These are phyloP conservation scores for Taenioides sp. DNA, from an alignment of 2,797 vertebrate genomes.

Conservation along the genomic window DNA sequence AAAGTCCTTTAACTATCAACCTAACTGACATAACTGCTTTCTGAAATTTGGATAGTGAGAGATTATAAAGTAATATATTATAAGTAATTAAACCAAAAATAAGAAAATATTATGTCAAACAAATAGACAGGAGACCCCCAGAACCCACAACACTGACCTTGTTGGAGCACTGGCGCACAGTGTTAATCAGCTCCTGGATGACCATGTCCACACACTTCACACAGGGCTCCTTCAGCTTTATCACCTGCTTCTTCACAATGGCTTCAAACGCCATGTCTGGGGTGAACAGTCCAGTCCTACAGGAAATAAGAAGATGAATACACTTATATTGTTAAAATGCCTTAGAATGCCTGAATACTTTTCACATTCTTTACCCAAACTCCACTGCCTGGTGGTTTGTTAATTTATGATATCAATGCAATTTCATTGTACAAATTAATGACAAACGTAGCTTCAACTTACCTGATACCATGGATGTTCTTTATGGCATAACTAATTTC, in stretches of 20 bases:
- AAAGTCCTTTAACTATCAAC: neutral
- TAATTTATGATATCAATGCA: too few species aligned
- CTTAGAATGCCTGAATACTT: neutral
- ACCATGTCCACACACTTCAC: slow-evolving; percentile 96
- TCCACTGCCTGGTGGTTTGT: too few species aligned
- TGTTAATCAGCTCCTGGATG: slow-evolving; percentile 95
- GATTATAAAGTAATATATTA: neutral
- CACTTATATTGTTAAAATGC: neutral
- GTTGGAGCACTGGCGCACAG: slow-evolving; percentile 92
- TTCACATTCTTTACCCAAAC: too few species aligned
- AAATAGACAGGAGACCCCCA: neutral
- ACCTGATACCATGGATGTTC: slow-evolving; percentile 97
- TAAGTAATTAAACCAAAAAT: neutral
- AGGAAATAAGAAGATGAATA: slow-evolving; percentile 11
- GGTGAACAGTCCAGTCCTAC: slow-evolving; percentile 87
- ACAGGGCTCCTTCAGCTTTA: slow-evolving; percentile 92
- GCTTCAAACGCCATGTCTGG: slow-evolving; percentile 98
- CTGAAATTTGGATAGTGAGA: neutral
- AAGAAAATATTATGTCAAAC: neutral
- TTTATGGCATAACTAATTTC: slow-evolving; percentile 99
- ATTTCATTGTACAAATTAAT: too few species aligned
- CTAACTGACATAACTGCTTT: neutral
- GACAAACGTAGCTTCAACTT: neutral
- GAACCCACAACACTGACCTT: slow-evolving; percentile 76
- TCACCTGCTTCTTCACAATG: slow-evolving; percentile 96